phyloP scores from a whole-genome alignment of 2,113 vertebrate species.

The Sphaerodactylus townsendi region DNA sequence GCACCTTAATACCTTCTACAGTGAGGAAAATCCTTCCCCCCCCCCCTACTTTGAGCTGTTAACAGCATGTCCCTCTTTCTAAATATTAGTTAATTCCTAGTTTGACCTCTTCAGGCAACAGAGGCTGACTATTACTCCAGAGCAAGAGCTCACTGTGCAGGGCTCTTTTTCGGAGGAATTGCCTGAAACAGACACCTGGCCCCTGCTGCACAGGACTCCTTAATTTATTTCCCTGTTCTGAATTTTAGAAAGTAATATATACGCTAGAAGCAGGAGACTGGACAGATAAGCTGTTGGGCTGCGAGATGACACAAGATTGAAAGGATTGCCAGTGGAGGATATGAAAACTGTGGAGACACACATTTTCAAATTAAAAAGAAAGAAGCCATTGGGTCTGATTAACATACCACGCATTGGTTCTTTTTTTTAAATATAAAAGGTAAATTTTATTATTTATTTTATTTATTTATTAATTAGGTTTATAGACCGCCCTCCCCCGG shows the following conservation, averaged over 20 bases:
- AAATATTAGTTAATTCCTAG: not conserved
- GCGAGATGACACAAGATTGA: too few species aligned
- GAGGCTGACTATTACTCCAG: not conserved
- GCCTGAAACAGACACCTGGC: not conserved
- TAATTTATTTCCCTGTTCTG: not conserved
- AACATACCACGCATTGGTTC: too few species aligned
- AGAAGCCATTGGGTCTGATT: too few species aligned
- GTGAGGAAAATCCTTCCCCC: fast-evolving
- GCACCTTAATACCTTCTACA: not conserved
- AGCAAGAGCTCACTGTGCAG: not conserved
- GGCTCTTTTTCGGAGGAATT: not conserved
- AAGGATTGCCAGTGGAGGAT: too few species aligned
- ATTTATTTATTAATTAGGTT: too few species aligned
- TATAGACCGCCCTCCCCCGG: too few species aligned
- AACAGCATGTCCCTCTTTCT: fast-evolving
- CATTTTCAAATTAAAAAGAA: too few species aligned
- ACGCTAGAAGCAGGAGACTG: not conserved
- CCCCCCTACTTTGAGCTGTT: not conserved
- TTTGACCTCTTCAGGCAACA: not conserved
- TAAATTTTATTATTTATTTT: too few species aligned
- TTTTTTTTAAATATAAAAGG: too few species aligned
- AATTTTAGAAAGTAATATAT: too few species aligned
- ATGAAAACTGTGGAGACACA: too few species aligned
- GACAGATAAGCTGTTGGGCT: not conserved
- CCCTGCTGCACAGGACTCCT: not conserved